These are phyloP conservation scores for Laodelphax striatellus DNA, from an alignment of 1,140 invertebrate species.

Conservation along the genomic window DNA sequence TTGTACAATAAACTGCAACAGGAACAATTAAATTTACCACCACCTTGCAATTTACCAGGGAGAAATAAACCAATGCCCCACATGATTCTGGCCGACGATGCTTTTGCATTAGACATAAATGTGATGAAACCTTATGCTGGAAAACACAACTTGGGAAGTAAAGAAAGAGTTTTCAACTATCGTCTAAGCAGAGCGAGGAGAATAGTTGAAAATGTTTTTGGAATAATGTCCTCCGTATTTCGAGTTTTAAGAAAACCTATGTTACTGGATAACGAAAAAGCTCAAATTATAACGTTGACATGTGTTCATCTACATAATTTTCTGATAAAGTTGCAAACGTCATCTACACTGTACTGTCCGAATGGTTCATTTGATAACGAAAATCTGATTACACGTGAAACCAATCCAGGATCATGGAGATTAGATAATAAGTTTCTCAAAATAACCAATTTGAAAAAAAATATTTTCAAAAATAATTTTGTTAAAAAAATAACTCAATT, in stretches of 20 bases:
- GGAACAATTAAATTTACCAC: constrained; percentile 3
- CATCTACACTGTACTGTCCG: too few species aligned
- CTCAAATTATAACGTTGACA: constrained; percentile 23
- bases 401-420: too few species aligned
- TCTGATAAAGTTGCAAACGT: constrained; percentile 1
- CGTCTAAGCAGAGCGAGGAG: constrained; percentile 28
- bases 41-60: neutral
- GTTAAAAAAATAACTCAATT: too few species aligned
- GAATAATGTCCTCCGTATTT: constrained; percentile 34
- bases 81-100: constrained; percentile 33
- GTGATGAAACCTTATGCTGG: constrained; percentile 35
- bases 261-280: constrained; percentile 24
- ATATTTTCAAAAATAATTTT: too few species aligned
- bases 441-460: too few species aligned
- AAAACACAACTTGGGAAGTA: constrained; percentile 30
- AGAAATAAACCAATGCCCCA: constrained; percentile 24
- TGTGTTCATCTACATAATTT: constrained; percentile 19
- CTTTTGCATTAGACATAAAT: constrained; percentile 26
- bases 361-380: too few species aligned
- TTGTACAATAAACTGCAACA: neutral
- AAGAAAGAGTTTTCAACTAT: constrained; percentile 31
- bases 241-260: constrained; percentile 30
- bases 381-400: too few species aligned
- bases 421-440: too few species aligned
- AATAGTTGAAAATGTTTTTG: constrained; percentile 40